Evolutionary conservation across 2,888 invertebrate species (phyloP).

Genomic region (Eudemis profundana): DNA sequence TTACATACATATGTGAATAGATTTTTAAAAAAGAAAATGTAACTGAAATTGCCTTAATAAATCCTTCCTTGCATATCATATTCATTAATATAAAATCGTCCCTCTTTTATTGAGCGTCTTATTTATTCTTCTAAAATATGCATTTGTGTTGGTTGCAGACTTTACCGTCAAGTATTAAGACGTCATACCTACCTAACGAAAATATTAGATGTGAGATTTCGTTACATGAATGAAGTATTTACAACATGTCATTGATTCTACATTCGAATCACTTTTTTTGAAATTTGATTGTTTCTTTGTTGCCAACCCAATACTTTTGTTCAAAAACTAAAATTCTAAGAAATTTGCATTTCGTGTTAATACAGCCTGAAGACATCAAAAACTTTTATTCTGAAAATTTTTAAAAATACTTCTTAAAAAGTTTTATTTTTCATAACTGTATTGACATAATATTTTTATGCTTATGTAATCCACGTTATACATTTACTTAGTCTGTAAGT

Average conservation of each 20-base stretch:
- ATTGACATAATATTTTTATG: slow-evolving; percentile 7
- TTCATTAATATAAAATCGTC: too few relatives aligned
- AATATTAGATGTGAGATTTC: too few relatives aligned
- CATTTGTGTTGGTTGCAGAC: background rate
- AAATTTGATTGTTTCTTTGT: background rate
- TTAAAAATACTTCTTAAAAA: background rate
- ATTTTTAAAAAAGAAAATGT: too few relatives aligned
- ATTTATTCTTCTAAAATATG: background rate
- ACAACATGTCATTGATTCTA: slow-evolving; percentile 23
- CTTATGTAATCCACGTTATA: too few relatives aligned
- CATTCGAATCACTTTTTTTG: slow-evolving; percentile 6
- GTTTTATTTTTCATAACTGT: background rate
- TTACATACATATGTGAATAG: too few relatives aligned
- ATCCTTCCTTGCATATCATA: too few relatives aligned
- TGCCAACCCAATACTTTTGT: background rate
- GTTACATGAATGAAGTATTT: background rate
- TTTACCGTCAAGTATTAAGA: too few relatives aligned
- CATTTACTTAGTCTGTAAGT: slow-evolving; percentile 25
- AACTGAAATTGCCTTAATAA: too few relatives aligned
- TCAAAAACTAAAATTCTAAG: background rate
- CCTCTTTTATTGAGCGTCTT: too few relatives aligned
- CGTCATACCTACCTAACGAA: too few relatives aligned
- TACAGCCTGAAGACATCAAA: background rate
- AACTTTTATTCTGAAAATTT: background rate
- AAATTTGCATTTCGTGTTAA: background rate